Conservation (phyloP, 2,113 vertebrate genomes). For the Eulemur macaco region DNA sequence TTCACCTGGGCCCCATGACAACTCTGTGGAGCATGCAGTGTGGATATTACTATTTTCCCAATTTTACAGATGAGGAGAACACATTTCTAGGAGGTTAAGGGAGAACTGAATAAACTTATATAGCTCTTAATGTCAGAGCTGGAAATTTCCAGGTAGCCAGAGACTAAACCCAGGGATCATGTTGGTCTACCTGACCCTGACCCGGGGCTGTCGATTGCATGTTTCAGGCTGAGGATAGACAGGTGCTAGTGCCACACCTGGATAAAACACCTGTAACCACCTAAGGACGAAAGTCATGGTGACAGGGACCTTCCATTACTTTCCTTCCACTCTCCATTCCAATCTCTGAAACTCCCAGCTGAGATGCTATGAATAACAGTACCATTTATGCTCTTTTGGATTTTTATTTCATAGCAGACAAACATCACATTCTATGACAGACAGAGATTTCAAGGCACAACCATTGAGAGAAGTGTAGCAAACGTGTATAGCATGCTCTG, state of each 20-base stretch:
- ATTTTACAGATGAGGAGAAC: neutral
- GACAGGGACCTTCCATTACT: neutral
- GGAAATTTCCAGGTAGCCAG: neutral
- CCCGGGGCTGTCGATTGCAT: neutral
- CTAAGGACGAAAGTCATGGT: neutral
- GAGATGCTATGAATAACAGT: neutral
- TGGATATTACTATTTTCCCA: neutral
- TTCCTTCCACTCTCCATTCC: neutral
- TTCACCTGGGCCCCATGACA: neutral
- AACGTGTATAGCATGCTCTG: neutral
- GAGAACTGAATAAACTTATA: neutral
- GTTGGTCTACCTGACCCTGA: neutral
- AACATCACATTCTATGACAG: neutral
- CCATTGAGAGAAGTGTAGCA: neutral
- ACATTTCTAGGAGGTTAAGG: neutral
- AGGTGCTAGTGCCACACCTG: neutral
- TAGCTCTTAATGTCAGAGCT: neutral
- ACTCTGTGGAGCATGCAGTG: neutral
- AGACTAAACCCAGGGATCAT: neutral
- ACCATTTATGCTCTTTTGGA: neutral
- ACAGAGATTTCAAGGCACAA: neutral
- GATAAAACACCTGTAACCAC: neutral
- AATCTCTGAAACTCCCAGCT: neutral
- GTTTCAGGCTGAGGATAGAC: neutral
- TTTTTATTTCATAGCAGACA: constrained; percentile 15